A percentile compares a stretch with the other conserved stretches of the same genome.
phyloP scores from a whole-genome alignment of 1,140 invertebrate species.

The Chrysopa pallens region DNA sequence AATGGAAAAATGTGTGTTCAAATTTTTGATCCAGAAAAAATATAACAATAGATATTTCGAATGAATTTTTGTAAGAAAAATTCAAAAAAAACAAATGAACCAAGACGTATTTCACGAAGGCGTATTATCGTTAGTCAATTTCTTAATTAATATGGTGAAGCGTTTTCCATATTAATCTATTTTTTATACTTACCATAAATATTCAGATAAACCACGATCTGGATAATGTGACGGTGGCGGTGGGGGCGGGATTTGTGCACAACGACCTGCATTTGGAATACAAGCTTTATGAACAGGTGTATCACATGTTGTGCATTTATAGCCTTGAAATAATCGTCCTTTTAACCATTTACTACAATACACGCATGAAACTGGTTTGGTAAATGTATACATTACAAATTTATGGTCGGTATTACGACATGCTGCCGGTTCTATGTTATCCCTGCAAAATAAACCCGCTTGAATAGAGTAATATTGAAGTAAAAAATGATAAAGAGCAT shows the following conservation, averaged over 20 bases:
- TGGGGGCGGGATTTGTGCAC: constrained; percentile 35
- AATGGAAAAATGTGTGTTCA: no score
- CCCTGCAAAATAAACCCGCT: constrained; percentile 34
- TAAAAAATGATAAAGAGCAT: no score
- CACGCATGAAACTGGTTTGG: constrained; percentile 58
- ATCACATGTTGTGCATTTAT: constrained; percentile 54
- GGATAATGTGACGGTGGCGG: constrained; percentile 23
- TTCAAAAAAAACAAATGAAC: no score
- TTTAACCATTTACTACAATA: constrained; percentile 77
- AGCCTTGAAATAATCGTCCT: constrained; percentile 68
- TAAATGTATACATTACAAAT: constrained; percentile 76
- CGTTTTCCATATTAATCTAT: no score
- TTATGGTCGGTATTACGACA: constrained; percentile 66
- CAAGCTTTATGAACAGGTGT: constrained; percentile 60
- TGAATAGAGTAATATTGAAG: background rate
- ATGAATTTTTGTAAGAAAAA: no score
- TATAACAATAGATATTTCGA: no score
- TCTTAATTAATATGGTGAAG: no score
- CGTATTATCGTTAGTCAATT: no score
- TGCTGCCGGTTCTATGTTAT: constrained; percentile 70
- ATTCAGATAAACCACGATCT: constrained; percentile 11
- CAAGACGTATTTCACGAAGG: no score
- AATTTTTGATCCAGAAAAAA: no score
- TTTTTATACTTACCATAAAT: constrained; percentile 14
- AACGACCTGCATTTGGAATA: constrained; percentile 52